These are phyloP conservation scores for Bhutanitis thaidina DNA, from an alignment of 2,888 invertebrate species.

Conservation along the genomic window DNA sequence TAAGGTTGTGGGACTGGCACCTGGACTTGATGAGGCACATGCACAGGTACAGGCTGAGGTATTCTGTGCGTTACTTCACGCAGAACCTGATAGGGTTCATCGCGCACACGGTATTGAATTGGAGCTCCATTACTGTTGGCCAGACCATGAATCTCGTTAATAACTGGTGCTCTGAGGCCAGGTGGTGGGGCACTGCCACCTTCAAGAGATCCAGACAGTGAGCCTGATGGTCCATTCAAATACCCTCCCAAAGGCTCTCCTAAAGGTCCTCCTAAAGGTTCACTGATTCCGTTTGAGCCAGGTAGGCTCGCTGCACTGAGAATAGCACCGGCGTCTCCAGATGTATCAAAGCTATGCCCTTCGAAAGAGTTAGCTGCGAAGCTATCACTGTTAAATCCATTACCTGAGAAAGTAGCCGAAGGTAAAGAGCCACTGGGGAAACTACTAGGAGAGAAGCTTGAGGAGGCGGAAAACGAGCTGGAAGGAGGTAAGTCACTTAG, in stretches of 20 bases:
- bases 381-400: constrained; percentile 26
- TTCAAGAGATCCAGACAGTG: constrained; percentile 15
- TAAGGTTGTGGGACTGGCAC: constrained; percentile 80
- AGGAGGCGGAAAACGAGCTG: constrained; percentile 28
- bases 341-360: constrained; percentile 23
- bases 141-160: constrained; percentile 61
- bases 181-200: constrained; percentile 46
- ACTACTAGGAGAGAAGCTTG: constrained; percentile 66
- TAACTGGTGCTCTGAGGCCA: constrained; percentile 60
- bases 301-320: constrained; percentile 22
- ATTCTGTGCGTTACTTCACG: constrained; percentile 76
- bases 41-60: constrained; percentile 77
- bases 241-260: constrained; percentile 1
- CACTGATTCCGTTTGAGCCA: constrained; percentile 9
- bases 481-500: constrained; percentile 27
- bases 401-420: constrained; percentile 60
- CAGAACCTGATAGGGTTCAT: constrained; percentile 62
- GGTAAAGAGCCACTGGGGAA: constrained; percentile 66
- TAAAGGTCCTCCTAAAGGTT: constrained; percentile 6
- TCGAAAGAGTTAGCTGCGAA: constrained; percentile 22
- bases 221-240: constrained; percentile 10
- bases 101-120: constrained; percentile 59
- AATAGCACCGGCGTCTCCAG: constrained; percentile 24
- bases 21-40: constrained; percentile 72
- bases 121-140: constrained; percentile 66